Base-by-base conservation (phyloP, 2,113 vertebrate species). In the Daboia siamensis region DNA sequence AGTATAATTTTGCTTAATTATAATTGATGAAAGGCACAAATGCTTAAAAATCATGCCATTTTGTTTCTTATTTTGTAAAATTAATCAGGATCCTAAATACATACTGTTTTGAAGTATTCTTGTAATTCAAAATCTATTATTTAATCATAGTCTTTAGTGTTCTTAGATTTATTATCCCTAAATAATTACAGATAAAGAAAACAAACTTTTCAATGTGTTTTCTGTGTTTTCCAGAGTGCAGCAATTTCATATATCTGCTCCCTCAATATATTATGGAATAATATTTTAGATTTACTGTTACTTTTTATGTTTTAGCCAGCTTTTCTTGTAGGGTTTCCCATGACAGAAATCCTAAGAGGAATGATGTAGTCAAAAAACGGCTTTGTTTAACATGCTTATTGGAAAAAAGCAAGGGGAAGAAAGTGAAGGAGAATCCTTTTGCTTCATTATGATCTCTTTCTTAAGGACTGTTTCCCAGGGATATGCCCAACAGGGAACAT, bases 61-160 rank as follows among this genome's bases (percentile, higher is more conserved):
- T 91, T 39, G 17, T 88, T 54, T 24, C 48, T 91, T 57, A 69
- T 93, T 93, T 69, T 93, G 69, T 91, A 89, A 93, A 91, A 93
- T 33, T 80, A 56, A 88, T n/a, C 74, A 29, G 29, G 12, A 87
- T 85, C 54, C 51, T 64, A 52, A 48, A 15, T 89, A 24, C 33
- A 55, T 64, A 39, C 10, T 64, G 15, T 5, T 86, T 64, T 85
- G 51, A 84, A n/a, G 55, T 17, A 48, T 55, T 86, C 84, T 89
- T 91, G 33, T 64, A 90, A 24, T 24, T 3, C 46, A 21, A 93
- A 91, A 55, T 10, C 5, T 69, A 3, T 52, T 91, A 10, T 44
- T 57, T 23, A 90, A 59, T 84, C 13, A 64, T 69, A 59, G 51
- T 46, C 3, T 59, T 93, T 57, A 89, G 1, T 86, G 24, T 64